Conservation (phyloP, 53 echinoderm and acorn worm genomes). For the Arbacia lixula region DNA sequence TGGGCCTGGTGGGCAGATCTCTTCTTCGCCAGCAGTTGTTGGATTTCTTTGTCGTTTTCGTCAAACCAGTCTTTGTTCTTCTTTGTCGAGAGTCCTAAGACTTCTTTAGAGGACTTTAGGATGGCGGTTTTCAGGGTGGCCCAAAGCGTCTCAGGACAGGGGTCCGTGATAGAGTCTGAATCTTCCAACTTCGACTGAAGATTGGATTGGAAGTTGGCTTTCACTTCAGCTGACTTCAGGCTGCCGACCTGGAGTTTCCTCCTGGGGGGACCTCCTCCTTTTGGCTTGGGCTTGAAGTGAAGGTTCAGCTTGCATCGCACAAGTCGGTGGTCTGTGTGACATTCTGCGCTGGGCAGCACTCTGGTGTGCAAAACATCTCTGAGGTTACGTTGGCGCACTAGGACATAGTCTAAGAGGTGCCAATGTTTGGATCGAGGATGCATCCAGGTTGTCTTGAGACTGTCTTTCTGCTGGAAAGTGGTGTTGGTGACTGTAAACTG, state of each 20-base stretch:
- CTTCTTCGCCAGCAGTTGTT: constrained; percentile 51
- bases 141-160: no score
- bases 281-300: constrained; percentile 22
- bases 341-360: constrained; percentile 54
- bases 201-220: no score
- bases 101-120: no score
- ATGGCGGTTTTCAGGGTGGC: no score
- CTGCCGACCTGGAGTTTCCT: no score
- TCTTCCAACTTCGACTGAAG: no score
- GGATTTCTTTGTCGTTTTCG: constrained; percentile 38
- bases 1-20: constrained; percentile 44
- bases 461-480: constrained; percentile 55
- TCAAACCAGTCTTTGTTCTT: no score
- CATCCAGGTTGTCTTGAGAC: constrained; percentile 54
- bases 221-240: no score
- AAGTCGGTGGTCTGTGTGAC: constrained; percentile 49
- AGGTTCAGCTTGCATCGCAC: constrained; percentile 44
- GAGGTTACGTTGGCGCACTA: constrained; percentile 42
- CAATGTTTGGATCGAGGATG: constrained; percentile 54
- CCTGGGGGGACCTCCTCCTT: no score
- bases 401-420: constrained; percentile 42
- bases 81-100: no score
- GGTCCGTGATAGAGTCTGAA: no score
- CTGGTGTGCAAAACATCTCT: constrained; percentile 41
- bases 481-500: constrained; percentile 39